Conservation (phyloP, 2,888 invertebrate species). For the Ochropacha duplaris region DNA sequence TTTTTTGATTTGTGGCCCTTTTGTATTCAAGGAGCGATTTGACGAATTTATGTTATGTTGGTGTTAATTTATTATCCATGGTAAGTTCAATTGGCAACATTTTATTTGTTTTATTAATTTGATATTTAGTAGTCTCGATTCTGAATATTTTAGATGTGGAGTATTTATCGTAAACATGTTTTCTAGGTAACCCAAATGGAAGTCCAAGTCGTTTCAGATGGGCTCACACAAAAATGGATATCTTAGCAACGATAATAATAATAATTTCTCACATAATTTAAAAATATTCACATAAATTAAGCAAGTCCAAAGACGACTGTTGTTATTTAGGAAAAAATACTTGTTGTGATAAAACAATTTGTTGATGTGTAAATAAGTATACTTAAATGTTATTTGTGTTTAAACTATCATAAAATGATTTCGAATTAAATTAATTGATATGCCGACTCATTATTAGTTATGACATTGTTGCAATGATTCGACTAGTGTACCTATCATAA, state of each 20-base stretch:
- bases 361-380: slow-evolving; percentile 67
- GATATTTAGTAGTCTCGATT: slow-evolving; percentile 22
- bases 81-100: slow-evolving; percentile 61
- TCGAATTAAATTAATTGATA: slow-evolving; percentile 15
- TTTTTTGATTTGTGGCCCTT: too few relatives aligned
- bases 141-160: slow-evolving; percentile 28
- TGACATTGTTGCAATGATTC: neutral
- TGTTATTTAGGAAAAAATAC: slow-evolving; percentile 68
- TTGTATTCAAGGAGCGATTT: too few relatives aligned
- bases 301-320: slow-evolving; percentile 73
- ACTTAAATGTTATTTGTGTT: slow-evolving; percentile 46
- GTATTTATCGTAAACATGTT: slow-evolving; percentile 72
- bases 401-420: slow-evolving; percentile 57
- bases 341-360: slow-evolving; percentile 76
- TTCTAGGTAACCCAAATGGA: slow-evolving; percentile 83
- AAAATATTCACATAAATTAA: slow-evolving; percentile 44
- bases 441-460: neutral
- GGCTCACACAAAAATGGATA: slow-evolving; percentile 68
- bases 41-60: slow-evolving; percentile 66
- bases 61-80: slow-evolving; percentile 70
- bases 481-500: neutral
- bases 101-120: slow-evolving; percentile 37
- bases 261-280: slow-evolving; percentile 42
- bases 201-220: slow-evolving; percentile 73
- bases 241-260: slow-evolving; percentile 59